A percentile compares a stretch with the other conserved stretches of the same genome.
Evolutionary conservation across 2,797 vertebrate genomes (phyloP).

Genomic region (Platalea minor): DNA sequence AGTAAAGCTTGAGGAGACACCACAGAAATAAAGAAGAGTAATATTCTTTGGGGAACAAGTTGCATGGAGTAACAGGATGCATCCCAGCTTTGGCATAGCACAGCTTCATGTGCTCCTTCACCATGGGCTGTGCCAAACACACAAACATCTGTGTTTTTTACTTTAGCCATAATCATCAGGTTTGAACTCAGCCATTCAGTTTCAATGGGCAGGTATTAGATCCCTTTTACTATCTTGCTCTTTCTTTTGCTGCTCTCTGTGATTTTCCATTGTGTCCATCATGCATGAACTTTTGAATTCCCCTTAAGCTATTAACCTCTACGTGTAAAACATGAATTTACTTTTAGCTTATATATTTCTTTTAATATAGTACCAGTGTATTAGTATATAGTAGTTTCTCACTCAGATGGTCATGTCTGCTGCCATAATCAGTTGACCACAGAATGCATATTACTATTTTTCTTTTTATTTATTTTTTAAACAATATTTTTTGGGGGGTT

Average conservation of each 20-base stretch:
- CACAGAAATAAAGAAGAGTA: background rate
- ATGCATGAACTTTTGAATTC: slow-evolving; percentile 43
- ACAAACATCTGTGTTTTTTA: background rate
- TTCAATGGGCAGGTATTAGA: background rate
- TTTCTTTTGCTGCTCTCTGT: slow-evolving; percentile 16
- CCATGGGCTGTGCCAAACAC: background rate
- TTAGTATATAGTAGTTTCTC: background rate
- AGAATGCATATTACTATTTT: background rate
- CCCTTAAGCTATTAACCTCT: slow-evolving; percentile 2
- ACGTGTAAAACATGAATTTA: background rate
- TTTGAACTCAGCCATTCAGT: background rate
- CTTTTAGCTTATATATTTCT: background rate
- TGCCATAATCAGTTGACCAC: slow-evolving; percentile 33
- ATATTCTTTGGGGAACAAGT: background rate
- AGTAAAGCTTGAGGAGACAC: background rate
- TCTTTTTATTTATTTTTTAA: background rate
- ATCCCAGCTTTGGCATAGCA: background rate
- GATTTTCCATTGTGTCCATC: slow-evolving; percentile 37
- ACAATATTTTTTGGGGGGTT: background rate
- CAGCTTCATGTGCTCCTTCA: background rate
- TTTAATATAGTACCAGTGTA: background rate
- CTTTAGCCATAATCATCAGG: background rate
- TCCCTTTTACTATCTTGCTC: background rate
- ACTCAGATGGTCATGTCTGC: background rate
- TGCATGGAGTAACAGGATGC: background rate